phyloP scores from a whole-genome alignment of 2,113 vertebrate species.

The Coryphaenoides rupestris region DNA sequence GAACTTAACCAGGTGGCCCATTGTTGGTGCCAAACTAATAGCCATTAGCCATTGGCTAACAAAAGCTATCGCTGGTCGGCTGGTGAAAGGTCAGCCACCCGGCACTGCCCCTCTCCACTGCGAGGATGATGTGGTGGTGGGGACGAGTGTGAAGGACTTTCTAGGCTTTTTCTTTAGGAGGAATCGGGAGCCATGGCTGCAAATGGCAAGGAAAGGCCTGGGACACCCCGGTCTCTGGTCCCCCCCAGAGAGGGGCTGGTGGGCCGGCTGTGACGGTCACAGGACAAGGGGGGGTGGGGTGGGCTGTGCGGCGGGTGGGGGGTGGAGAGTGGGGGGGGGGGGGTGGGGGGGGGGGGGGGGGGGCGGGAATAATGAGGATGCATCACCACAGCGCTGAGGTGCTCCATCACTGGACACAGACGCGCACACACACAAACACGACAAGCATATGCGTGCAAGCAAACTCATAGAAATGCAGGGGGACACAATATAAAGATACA shows the following conservation, averaged over 20 bases:
- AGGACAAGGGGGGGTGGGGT: conserved; percentile 21
- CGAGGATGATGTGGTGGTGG: neutral
- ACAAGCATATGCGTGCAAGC: neutral
- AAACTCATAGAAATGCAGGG: neutral
- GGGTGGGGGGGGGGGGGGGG: conserved; percentile 11
- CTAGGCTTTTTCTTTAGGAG: neutral
- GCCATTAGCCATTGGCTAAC: conserved; percentile 5
- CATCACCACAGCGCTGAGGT: conserved; percentile 65
- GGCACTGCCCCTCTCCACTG: conserved; percentile 24
- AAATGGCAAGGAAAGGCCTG: conserved; percentile 13
- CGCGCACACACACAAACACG: conserved; percentile 8
- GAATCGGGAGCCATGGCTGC: conserved; percentile 12
- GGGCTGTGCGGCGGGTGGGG: too few relatives aligned
- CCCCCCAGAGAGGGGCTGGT: conserved; percentile 38
- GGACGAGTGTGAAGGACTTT: conserved; percentile 17
- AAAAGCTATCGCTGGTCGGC: conserved; percentile 29
- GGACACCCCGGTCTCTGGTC: conserved; percentile 39
- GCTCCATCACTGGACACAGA: conserved; percentile 43
- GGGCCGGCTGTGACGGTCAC: conserved; percentile 55
- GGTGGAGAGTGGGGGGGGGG: conserved; percentile 3
- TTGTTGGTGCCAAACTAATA: too few relatives aligned
- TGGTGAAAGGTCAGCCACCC: conserved; percentile 20
- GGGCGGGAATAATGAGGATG: conserved; percentile 65
- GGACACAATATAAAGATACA: neutral
- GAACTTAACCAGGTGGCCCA: too few relatives aligned